A percentile compares a stretch with the other conserved stretches of the same genome.
Conservation (phyloP, 2,888 invertebrate species). For the Drosophila antonietae region DNA sequence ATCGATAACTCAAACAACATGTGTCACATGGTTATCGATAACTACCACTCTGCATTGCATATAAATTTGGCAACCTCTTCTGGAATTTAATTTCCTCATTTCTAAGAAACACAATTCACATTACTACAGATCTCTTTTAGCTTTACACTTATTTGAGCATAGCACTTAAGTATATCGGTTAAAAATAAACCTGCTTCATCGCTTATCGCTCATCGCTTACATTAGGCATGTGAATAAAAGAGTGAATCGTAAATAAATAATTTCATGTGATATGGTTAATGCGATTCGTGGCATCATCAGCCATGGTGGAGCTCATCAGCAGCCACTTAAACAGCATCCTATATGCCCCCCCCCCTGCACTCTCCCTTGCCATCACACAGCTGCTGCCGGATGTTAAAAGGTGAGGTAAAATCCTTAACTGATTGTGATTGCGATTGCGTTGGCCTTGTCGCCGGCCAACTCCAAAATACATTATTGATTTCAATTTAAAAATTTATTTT, state of each 20-base stretch:
- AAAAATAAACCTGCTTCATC: slow-evolving; percentile 1
- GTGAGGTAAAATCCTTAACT: slow-evolving; percentile 22
- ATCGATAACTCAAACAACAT: background rate
- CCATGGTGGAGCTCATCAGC: slow-evolving; percentile 39
- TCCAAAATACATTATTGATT: slow-evolving; percentile 70
- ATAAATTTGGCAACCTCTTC: background rate
- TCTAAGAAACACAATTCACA: no score
- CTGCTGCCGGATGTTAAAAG: slow-evolving; percentile 1
- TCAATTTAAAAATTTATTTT: slow-evolving; percentile 65
- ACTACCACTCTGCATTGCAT: background rate
- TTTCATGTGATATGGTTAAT: slow-evolving; percentile 46
- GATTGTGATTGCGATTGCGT: slow-evolving; percentile 30
- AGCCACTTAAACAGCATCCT: slow-evolving; percentile 11
- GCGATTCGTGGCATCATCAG: slow-evolving; percentile 34
- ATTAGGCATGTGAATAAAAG: background rate
- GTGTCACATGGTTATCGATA: background rate
- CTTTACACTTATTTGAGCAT: background rate
- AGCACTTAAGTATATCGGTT: no score
- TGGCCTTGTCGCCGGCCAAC: slow-evolving; percentile 28
- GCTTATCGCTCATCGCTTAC: background rate
- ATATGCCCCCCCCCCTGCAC: background rate
- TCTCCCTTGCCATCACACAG: no score
- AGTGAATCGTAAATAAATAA: slow-evolving; percentile 41
- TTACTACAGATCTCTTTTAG: background rate
- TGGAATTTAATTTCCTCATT: background rate